phyloP scores from a whole-genome alignment of 2,888 invertebrate species.

The Drosophila phalerata region DNA sequence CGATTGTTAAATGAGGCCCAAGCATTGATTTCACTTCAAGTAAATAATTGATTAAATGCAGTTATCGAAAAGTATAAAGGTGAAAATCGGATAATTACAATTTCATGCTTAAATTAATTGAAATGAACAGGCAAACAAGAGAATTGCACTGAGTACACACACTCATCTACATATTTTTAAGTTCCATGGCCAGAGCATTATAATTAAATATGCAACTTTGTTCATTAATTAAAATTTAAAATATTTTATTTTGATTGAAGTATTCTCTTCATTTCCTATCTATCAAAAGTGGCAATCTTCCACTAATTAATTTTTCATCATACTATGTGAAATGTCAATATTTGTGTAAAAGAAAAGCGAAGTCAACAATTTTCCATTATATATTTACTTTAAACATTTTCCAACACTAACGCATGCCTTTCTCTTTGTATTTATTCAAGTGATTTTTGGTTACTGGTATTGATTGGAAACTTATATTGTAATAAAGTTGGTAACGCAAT shows the following conservation, averaged over 20 bases:
- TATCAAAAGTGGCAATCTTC: not conserved
- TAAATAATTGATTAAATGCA: conserved; percentile 69
- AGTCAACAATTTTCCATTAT: not conserved
- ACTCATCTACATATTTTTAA: conserved; percentile 10
- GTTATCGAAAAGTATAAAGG: conserved; percentile 37
- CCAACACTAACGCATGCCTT: not conserved
- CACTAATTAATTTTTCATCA: conserved; percentile 16
- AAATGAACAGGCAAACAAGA: conserved; percentile 18
- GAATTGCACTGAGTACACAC: conserved; percentile 9
- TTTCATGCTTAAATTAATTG: conserved; percentile 47
- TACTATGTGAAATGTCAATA: conserved; percentile 2
- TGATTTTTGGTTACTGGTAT: not conserved
- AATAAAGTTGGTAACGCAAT: not conserved
- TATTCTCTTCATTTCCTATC: conserved; percentile 1
- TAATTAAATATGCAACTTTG: conserved; percentile 28
- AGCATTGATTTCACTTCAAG: conserved; percentile 71
- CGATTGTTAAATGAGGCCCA: conserved; percentile 60
- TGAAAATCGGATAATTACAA: conserved; percentile 58
- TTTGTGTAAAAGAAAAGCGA: not conserved
- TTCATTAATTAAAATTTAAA: conserved; percentile 1
- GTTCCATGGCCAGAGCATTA: not conserved
- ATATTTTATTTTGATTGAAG: conserved; percentile 2
- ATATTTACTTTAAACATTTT: not conserved
- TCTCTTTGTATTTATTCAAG: not conserved
- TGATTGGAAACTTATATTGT: not conserved